Evolutionary conservation across 2,113 vertebrate species (phyloP).

Genomic region (Gadus chalcogrammus): DNA sequence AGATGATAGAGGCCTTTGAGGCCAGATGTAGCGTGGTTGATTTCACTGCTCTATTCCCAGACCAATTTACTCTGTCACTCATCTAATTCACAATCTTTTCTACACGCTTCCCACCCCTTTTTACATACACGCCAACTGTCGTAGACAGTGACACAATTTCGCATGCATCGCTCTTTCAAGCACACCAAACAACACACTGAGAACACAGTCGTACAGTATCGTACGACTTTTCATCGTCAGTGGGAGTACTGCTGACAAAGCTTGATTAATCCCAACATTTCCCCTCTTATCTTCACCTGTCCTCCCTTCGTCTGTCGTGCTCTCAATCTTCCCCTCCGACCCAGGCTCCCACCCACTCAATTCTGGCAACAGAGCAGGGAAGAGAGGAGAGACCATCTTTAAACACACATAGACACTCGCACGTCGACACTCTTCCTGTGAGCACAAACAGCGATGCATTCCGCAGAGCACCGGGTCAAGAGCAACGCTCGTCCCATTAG

Average conservation of each 20-base stretch:
- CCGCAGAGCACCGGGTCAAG: constrained; percentile 25
- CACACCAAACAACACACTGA: too few relatives aligned
- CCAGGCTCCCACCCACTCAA: neutral
- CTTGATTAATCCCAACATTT: constrained; percentile 38
- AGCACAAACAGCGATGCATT: constrained; percentile 32
- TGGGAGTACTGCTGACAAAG: constrained; percentile 48
- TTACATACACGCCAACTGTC: neutral
- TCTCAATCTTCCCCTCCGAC: constrained; percentile 13
- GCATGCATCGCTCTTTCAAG: too few relatives aligned
- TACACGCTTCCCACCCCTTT: neutral
- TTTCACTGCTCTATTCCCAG: constrained; percentile 46
- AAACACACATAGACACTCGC: neutral
- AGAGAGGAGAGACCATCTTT: neutral
- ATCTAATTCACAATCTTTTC: constrained; percentile 57
- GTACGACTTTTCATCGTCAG: neutral
- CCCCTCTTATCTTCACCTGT: constrained; percentile 43
- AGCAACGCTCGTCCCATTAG: constrained; percentile 27
- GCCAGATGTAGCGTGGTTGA: constrained; percentile 46
- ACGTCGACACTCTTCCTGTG: neutral
- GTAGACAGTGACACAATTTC: neutral
- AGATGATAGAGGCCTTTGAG: constrained; percentile 46
- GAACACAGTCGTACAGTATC: too few relatives aligned
- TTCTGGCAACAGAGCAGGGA: too few relatives aligned
- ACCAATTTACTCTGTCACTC: constrained; percentile 59
- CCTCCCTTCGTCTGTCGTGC: constrained; percentile 16